These are phyloP conservation scores for Pseudopipra pipra DNA, from an alignment of 2,113 vertebrate genomes.

Conservation along the genomic window DNA sequence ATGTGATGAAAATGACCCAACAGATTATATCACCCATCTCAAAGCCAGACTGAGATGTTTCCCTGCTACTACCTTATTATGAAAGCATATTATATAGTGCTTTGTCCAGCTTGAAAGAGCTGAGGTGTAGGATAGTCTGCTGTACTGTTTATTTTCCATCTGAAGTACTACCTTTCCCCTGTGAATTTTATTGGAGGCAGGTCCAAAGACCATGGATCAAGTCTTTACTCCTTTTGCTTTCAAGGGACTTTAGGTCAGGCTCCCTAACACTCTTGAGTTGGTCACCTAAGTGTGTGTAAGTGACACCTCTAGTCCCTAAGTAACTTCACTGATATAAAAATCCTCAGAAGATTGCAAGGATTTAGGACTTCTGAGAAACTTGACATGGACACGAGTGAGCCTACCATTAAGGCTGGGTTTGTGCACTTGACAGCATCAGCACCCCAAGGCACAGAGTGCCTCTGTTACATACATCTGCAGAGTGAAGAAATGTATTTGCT, in stretches of 20 bases:
- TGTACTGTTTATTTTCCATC: neutral
- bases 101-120: neutral
- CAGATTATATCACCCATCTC: neutral
- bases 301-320: neutral
- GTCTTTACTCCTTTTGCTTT: neutral
- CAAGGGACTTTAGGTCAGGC: neutral
- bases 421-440: neutral
- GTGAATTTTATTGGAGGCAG: neutral
- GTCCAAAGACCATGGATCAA: neutral
- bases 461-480: neutral
- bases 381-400: rapidly evolving
- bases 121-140: neutral
- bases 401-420: neutral
- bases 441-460: rapidly evolving
- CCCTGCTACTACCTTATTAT: neutral
- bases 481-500: neutral
- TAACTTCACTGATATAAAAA: neutral
- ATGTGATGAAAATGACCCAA: neutral
- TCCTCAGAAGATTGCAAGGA: rapidly evolving
- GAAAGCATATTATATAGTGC: neutral
- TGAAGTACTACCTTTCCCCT: neutral
- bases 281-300: neutral
- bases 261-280: neutral
- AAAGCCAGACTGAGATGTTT: neutral
- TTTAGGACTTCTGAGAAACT: neutral